Base-by-base conservation (phyloP, 2,797 vertebrate genomes). In the Pygocentrus nattereri region DNA sequence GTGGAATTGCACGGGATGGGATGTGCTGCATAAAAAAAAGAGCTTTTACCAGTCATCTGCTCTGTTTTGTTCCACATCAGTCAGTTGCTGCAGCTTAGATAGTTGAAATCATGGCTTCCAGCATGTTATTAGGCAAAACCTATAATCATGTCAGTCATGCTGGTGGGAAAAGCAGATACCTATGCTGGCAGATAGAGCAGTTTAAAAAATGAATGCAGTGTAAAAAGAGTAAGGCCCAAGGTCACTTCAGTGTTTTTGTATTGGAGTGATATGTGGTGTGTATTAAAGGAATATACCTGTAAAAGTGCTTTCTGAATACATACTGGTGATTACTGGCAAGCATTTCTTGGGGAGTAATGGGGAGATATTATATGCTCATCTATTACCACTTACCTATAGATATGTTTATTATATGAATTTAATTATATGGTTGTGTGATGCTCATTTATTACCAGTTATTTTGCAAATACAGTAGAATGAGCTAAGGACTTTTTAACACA, bases 11-110 rank as follows among this genome's bases (percentile, higher is more conserved):
- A 76, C 68, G 78, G 70, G 82, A 82, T 65, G 69, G 88, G 87
- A 58, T 58, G 8, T 58, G 54, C 54, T 6, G 10, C 52, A 58
- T 56, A 56, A 56, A 23, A 58, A 58, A 23, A 19, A n/a, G 73
- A 76, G 81, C 74, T 3, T 68, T 86, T 84, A 89, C 86, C 78
- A 87, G 88, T 90, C 85, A 88, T 86, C 88, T 89, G n/a, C 65
- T 13, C 59, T 13, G 62, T 56, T 49, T 23, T 79, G 62, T 34
- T 54, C 38, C 44, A 78, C 56, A 56, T 16, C 50, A 76, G 38
- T 70, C 52, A 41, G 68, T 81, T 54, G 31, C 41, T 74, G 23
- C 47, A 58, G 49, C 72, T 65, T 27, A 72, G 72, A 78, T 23
- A 27, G 73, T 61, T 79, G 64, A 16, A 69, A 71, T 38, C 44